phyloP scores from a whole-genome alignment of 2,888 invertebrate genomes.

The Thyatira batis region DNA sequence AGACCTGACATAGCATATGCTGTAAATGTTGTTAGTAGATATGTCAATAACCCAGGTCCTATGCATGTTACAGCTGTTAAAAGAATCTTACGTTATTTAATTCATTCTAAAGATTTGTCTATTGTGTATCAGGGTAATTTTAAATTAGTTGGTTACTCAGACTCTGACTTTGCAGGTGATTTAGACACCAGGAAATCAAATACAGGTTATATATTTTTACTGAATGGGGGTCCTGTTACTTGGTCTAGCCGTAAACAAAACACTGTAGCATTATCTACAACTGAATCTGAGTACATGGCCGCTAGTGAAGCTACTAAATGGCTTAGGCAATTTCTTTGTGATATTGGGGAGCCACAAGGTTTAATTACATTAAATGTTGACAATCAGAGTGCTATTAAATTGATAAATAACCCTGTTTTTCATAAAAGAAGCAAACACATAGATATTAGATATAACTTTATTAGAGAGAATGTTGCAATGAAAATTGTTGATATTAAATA shows the following conservation, averaged over 20 bases:
- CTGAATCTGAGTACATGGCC: constrained; percentile 24
- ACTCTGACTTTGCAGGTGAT: constrained; percentile 28
- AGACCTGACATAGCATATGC: no score
- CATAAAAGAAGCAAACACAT: constrained; percentile 30
- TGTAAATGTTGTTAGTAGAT: no score
- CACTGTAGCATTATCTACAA: constrained; percentile 23
- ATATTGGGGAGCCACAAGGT: constrained; percentile 14
- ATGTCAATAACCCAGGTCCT: no score
- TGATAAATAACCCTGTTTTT: constrained; percentile 30
- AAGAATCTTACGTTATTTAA: no score
- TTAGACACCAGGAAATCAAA: constrained; percentile 30
- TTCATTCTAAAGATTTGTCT: no score
- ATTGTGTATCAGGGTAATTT: no score
- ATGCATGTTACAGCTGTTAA: no score
- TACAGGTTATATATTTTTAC: constrained; percentile 29
- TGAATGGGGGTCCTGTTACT: constrained; percentile 33
- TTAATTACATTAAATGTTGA: constrained; percentile 15
- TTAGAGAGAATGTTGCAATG: constrained; percentile 22
- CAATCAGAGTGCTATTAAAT: constrained; percentile 28
- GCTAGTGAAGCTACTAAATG: constrained; percentile 23
- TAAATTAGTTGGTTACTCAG: no score
- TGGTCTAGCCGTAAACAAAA: constrained; percentile 28
- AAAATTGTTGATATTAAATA: constrained; percentile 8
- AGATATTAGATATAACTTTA: constrained; percentile 28
- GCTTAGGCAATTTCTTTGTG: constrained; percentile 15